Percentiles rank a stretch among this genome's conserved stretches.
phyloP scores from a whole-genome alignment of 2,888 invertebrate species.

The Fissipunctia ypsillon region DNA sequence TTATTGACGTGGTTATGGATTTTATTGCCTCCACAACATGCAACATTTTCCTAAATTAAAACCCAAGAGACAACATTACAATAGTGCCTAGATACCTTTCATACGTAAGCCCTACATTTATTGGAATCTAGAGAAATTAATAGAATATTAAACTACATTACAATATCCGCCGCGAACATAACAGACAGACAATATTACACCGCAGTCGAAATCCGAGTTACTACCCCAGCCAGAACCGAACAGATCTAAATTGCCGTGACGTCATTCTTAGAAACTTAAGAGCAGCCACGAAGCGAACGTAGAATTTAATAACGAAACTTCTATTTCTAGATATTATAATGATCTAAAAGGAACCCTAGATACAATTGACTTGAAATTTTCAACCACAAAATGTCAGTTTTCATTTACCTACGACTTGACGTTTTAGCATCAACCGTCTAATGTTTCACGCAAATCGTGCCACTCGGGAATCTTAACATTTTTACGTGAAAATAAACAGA shows the following conservation, averaged over 20 bases:
- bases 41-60: not conserved
- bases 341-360: not conserved
- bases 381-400: constrained; percentile 38
- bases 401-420: constrained; percentile 41
- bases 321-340: constrained; percentile 2
- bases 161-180: constrained; percentile 40
- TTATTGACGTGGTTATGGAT: too few species aligned
- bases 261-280: constrained; percentile 32
- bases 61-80: not conserved
- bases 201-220: constrained; percentile 40
- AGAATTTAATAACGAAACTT: constrained; percentile 48
- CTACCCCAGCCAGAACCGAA: constrained; percentile 13
- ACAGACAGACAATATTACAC: constrained; percentile 45
- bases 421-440: constrained; percentile 28
- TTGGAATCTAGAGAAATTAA: constrained; percentile 33
- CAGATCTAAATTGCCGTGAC: constrained; percentile 38
- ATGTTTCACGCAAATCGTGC: constrained; percentile 21
- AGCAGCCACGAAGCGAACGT: constrained; percentile 13
- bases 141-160: constrained; percentile 28
- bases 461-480: constrained; percentile 45
- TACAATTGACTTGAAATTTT: constrained; percentile 3
- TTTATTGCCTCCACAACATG: not conserved
- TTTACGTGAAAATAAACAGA: constrained; percentile 37
- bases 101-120: constrained; percentile 27
- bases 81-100: not conserved